Evolutionary conservation across 2,888 invertebrate species (phyloP).

Genomic region (Megamerina dolium): DNA sequence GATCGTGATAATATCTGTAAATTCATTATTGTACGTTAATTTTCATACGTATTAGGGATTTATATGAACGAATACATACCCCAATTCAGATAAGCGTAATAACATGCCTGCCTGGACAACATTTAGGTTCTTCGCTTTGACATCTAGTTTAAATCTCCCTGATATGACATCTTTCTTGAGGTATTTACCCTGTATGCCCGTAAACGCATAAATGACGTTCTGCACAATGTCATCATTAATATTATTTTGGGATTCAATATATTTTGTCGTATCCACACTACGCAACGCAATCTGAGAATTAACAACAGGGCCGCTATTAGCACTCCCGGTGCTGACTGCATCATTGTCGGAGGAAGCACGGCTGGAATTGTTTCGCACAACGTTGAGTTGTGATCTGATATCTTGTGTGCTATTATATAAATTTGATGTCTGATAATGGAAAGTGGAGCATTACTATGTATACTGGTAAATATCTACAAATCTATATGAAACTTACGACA

Average conservation of each 20-base stretch:
- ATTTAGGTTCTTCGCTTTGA: constrained; percentile 51
- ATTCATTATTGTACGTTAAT: constrained; percentile 4
- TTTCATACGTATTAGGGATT: not conserved
- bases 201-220: constrained; percentile 78
- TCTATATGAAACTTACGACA: not conserved
- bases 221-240: constrained; percentile 54
- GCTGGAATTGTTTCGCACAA: constrained; percentile 5
- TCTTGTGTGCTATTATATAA: constrained; percentile 2
- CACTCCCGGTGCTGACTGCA: constrained; percentile 4
- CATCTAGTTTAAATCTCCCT: constrained; percentile 59
- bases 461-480: not conserved
- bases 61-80: constrained; percentile 52
- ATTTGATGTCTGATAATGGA: not conserved
- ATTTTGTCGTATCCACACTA: constrained; percentile 14
- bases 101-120: constrained; percentile 60
- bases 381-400: constrained; percentile 1
- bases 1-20: constrained; percentile 57
- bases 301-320: constrained; percentile 5
- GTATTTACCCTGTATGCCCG: constrained; percentile 79
- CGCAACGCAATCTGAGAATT: constrained; percentile 12
- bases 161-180: constrained; percentile 60
- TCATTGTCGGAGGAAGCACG: constrained; percentile 19
- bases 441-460: not conserved
- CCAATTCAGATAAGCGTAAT: constrained; percentile 75
- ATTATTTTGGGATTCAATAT: constrained; percentile 19